These are phyloP conservation scores for Lamprologus tigripictilis DNA, from an alignment of 2,113 vertebrate species.

Conservation along the genomic window DNA sequence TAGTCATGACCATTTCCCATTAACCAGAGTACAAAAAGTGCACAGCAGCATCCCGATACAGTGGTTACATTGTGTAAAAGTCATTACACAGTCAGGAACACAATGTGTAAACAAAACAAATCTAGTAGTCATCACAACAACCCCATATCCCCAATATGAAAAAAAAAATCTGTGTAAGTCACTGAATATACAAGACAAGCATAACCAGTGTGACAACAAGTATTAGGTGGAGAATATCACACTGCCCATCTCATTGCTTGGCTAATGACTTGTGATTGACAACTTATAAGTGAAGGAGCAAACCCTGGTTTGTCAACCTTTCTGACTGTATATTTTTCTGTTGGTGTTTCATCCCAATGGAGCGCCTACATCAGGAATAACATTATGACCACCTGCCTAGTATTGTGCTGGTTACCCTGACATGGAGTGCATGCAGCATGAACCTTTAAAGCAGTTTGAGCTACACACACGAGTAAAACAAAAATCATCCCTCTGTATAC, in stretches of 20 bases:
- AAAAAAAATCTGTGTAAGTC: neutral
- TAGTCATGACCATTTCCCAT: neutral
- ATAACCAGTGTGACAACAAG: neutral
- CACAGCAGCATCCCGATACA: neutral
- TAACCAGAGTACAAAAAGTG: neutral
- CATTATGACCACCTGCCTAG: neutral
- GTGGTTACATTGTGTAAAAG: neutral
- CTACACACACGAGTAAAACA: neutral
- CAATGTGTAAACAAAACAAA: neutral
- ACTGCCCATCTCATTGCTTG: neutral
- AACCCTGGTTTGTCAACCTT: neutral
- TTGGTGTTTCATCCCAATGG: neutral
- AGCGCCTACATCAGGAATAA: neutral
- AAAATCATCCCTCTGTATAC: neutral
- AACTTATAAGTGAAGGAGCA: neutral
- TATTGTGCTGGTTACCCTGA: neutral
- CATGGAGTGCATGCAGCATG: neutral
- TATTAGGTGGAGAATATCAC: neutral
- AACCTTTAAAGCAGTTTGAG: neutral
- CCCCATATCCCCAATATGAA: neutral
- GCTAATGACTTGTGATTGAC: neutral
- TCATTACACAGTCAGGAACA: neutral
- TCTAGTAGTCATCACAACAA: neutral
- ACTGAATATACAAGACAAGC: neutral
- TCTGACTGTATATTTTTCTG: neutral